A percentile compares a stretch with the other conserved stretches of the same genome.
Evolutionary conservation across 1,140 invertebrate species (phyloP).

Genomic region (Scaptomyza montana): DNA sequence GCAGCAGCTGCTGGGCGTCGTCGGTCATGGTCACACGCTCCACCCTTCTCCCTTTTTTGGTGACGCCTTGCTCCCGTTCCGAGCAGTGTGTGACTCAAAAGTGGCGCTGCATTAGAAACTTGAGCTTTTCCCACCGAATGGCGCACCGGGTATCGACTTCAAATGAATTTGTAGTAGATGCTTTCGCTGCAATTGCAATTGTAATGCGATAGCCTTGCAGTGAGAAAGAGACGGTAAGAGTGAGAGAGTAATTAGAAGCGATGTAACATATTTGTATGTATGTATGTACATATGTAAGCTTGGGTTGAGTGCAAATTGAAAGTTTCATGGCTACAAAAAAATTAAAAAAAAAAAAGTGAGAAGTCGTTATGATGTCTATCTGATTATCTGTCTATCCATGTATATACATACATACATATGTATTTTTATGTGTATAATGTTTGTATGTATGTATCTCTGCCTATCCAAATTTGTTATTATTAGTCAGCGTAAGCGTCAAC

Average conservation of each 20-base stretch:
- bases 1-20: constrained; percentile 31
- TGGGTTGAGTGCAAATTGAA: constrained; percentile 16
- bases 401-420: constrained; percentile 1
- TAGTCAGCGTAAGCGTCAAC: constrained; percentile 58
- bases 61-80: no score
- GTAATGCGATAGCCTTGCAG: constrained; percentile 28
- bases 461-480: constrained; percentile 51
- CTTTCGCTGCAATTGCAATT: constrained; percentile 32
- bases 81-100: background rate
- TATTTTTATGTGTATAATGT: background rate
- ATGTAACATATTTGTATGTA: background rate
- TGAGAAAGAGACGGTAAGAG: constrained; percentile 1
- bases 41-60: background rate
- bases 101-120: constrained; percentile 37
- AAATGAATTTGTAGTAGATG: constrained; percentile 29
- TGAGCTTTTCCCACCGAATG: constrained; percentile 43
- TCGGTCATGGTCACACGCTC: constrained; percentile 32
- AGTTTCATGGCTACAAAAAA: no score
- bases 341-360: background rate
- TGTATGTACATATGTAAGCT: background rate
- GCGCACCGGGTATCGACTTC: constrained; percentile 19
- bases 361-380: background rate
- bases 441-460: background rate
- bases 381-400: background rate
- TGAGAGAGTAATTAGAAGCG: constrained; percentile 30